Evolutionary conservation across 2,113 vertebrate species (phyloP).

Genomic region (Ramphastos sulfuratus): DNA sequence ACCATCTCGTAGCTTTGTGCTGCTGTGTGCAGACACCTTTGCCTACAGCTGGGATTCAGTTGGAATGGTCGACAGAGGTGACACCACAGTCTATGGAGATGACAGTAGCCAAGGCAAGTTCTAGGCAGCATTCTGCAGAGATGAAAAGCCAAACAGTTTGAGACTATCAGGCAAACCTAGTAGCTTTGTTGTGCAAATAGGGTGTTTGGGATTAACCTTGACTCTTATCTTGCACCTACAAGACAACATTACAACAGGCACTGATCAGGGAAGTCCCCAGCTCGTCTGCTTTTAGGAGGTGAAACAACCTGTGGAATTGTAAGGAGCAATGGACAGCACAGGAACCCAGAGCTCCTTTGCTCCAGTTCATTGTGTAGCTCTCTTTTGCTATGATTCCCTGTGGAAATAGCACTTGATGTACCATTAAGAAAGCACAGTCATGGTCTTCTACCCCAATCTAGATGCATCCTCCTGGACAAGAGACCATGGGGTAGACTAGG

Average conservation of each 20-base stretch:
- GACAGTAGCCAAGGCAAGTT: background rate
- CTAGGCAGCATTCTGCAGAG: background rate
- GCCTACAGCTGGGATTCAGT: background rate
- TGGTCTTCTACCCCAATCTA: background rate
- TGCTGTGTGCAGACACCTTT: rapidly evolving
- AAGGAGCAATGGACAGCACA: background rate
- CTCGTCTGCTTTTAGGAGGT: background rate
- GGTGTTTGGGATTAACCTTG: background rate
- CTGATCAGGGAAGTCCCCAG: too few relatives aligned
- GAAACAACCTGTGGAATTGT: background rate
- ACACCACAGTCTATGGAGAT: background rate
- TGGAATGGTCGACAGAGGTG: background rate
- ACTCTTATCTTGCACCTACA: background rate
- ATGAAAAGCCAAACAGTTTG: background rate
- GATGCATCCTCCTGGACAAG: background rate
- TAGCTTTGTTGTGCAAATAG: background rate
- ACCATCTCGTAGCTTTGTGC: rapidly evolving
- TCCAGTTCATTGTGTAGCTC: background rate
- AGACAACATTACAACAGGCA: background rate
- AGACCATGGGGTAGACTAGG: background rate
- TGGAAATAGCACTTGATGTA: background rate
- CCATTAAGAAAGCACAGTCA: background rate
- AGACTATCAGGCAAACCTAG: rapidly evolving
- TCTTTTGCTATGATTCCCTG: background rate
- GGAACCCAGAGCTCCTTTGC: background rate